Base-by-base conservation (phyloP, 2,888 invertebrate species). In the Scaptodrosophila latifasciaeformis region DNA sequence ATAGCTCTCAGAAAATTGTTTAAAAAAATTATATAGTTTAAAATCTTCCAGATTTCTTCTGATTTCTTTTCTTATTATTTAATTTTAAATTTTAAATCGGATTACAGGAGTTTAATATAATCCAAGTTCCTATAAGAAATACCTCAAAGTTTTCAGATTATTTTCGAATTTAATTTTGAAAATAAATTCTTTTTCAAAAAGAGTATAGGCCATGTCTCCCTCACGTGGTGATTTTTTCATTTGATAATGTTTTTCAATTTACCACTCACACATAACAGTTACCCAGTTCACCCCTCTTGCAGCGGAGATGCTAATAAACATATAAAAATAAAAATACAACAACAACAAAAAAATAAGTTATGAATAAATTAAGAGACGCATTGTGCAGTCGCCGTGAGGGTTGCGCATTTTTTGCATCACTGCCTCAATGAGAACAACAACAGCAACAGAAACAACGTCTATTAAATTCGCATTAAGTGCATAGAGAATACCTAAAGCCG, bases 291-390 rank as follows among this genome's bases (percentile, higher is more conserved):
- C 15, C 19, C 30, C 39, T 6, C 44, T 17, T 54, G 9, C 53
- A 58, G 9, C n/a, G 13, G 31, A 18, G 10, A 30, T 34, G 34
- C 2, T 12, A 12, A 34, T 39, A 40, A 27, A 49, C 47, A 46
- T 67, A 64, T 63, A 69, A 67, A 68, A 70, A 79, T 69, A 82
- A 75, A 65, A 76, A 75, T 60, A 48, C 57, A n/a, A n/a, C n/a
- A n/a, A n/a, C n/a, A n/a, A n/a, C n/a, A 72, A 53, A 47, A 55
- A 67, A 67, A 56, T 62, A 60, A 57, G 62, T 74, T 77, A 84
- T 83, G 84, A 82, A 83, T 84, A 83, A 84, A 84, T 84, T 83
- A 81, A 83, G 80, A 82, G 71, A 78, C n/a, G n/a, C n/a, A 69
- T 72, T 65, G 60, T 50, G 15, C 34, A 34, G 13, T 7, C 34